A percentile compares a stretch with the other conserved stretches of the same genome.
phyloP scores from a whole-genome alignment of 2,888 invertebrate species.

The Euzophera pinguis region DNA sequence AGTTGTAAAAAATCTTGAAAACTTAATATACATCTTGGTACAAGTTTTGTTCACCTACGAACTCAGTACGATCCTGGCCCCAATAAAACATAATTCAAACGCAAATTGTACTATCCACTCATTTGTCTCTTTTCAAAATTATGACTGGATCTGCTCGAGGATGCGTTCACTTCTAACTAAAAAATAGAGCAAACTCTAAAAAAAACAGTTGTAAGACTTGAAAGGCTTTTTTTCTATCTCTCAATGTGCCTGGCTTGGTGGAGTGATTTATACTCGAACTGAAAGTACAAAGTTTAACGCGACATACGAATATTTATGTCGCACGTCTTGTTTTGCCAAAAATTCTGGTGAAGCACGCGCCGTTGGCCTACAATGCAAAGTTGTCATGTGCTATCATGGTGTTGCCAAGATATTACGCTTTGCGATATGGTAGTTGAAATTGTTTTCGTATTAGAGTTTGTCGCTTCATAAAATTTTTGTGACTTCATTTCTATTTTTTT shows the following conservation, averaged over 20 bases:
- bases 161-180: too few species aligned
- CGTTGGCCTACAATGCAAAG: slow-evolving; percentile 15
- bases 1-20: too few species aligned
- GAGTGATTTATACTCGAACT: slow-evolving; percentile 12
- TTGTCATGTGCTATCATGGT: slow-evolving; percentile 18
- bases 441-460: neutral
- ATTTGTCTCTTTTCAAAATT: too few species aligned
- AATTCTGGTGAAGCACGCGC: slow-evolving; percentile 32
- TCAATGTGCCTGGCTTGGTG: neutral
- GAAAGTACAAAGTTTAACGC: slow-evolving; percentile 11
- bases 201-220: too few species aligned
- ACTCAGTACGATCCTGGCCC: too few species aligned
- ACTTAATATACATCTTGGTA: too few species aligned
- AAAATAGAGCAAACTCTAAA: too few species aligned
- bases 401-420: slow-evolving; percentile 1
- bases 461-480: neutral
- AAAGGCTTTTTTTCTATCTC: neutral
- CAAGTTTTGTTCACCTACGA: too few species aligned
- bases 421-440: neutral
- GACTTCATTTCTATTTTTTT: neutral
- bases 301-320: slow-evolving; percentile 13
- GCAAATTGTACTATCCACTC: too few species aligned
- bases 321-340: slow-evolving; percentile 39
- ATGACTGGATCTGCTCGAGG: too few species aligned
- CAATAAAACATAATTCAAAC: too few species aligned